phyloP scores from a whole-genome alignment of 2,113 vertebrate species.

The Onychorhynchus coronatus region DNA sequence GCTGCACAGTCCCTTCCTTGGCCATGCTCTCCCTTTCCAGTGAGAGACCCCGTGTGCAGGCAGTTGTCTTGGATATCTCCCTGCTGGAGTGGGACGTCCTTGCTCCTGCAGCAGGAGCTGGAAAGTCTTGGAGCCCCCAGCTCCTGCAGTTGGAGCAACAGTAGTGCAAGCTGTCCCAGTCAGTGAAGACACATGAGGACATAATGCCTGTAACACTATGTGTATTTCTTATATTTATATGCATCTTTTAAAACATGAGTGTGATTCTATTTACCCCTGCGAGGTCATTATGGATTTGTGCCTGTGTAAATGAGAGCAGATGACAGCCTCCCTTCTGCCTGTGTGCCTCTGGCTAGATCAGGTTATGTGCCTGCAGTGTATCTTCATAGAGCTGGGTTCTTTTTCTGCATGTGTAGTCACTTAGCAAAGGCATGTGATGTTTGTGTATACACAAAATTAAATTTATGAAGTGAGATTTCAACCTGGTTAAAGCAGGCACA shows the following conservation, averaged over 20 bases:
- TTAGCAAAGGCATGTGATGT: not conserved
- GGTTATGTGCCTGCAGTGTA: not conserved
- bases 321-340: not conserved
- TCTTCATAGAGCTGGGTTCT: rapidly evolving
- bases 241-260: rapidly evolving
- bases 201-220: not conserved
- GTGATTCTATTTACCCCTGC: not conserved
- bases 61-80: rapidly evolving
- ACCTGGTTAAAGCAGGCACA: not conserved
- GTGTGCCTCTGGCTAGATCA: not conserved
- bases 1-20: not conserved
- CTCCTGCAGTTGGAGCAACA: not conserved
- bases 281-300: not conserved
- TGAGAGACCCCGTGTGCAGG: not conserved
- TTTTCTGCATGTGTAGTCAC: not conserved
- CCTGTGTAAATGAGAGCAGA: not conserved
- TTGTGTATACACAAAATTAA: not conserved
- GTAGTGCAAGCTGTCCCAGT: not conserved
- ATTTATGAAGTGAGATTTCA: not conserved
- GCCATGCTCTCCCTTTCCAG: rapidly evolving
- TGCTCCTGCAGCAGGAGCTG: no score
- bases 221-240: not conserved
- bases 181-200: not conserved
- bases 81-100: not conserved
- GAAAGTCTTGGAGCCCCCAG: not conserved